Evolutionary conservation across 2,113 vertebrate genomes (phyloP), one percentile per base, ranked within the genome.

Genomic region (Hymenochirus boettgeri): DNA sequence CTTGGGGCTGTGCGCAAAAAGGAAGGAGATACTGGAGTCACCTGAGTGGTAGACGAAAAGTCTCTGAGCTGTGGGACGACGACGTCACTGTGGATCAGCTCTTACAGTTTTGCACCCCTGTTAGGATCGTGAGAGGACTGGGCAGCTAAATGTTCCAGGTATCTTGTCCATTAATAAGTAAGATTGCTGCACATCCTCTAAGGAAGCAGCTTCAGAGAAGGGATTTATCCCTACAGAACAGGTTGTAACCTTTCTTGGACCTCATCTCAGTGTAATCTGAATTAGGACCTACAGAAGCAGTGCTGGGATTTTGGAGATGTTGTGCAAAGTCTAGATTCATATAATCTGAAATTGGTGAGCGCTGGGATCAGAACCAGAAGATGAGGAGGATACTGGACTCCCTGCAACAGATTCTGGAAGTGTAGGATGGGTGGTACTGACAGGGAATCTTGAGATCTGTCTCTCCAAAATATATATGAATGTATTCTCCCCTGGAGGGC

Each of bases 11-110:
- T 94, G 91, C 10, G 93, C 94, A 5, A 99, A n/a, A n/a, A 98
- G 55, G 95, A 97, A 3, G 96, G 95, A 60, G 94, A 99, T 80
- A 98, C 94, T 0, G 96, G 94, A 37, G 94, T 96, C 74, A 98
- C 95, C 10, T 93, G 97, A 72, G 96, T 95, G 70, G 96, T 99
- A 51, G 96, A 98, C 25, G 95, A 94, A 72, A 99, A 99, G 95
- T 99, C 80, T 98, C 96, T 0, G 95, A 98, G 59, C 95, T 99
- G 86, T 99, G 96, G 24, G 89, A 54, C 96, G 84, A 3, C 96
- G 91, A 2, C 80, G 78, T 10, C 96, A 95, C 75, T 98, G 96
- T 2, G 95, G 92, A 79, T 98, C 93, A 0, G 93, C 95, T 1
- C 92, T 90, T 63, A 99, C 97, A 98, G 93, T 78, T 99, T 99